Percentiles rank a stretch among this genome's conserved stretches.
These are phyloP conservation scores for Furnarius figulus DNA, from an alignment of 2,113 vertebrate genomes.

Conservation along the genomic window DNA sequence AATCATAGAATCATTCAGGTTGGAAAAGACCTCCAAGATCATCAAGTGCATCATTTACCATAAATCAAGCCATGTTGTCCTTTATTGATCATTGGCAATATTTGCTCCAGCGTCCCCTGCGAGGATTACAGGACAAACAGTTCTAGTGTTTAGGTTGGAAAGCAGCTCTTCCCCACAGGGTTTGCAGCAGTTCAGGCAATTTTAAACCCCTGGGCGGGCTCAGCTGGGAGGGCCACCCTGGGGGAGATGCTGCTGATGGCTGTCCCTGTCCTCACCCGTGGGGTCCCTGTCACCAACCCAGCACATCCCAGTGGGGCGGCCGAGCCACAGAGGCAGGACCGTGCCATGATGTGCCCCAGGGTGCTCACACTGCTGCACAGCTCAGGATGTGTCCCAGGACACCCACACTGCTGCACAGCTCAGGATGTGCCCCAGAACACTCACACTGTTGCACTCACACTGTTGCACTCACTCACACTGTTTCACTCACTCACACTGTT, in stretches of 20 bases:
- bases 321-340: not conserved
- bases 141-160: not conserved
- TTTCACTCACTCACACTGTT: not conserved
- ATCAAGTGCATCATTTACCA: not conserved
- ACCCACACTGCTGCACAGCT: not conserved
- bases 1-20: not conserved
- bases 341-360: not conserved
- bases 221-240: not conserved
- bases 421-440: not conserved
- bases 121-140: not conserved
- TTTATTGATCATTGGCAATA: not conserved
- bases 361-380: not conserved
- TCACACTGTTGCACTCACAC: not conserved
- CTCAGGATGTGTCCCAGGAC: not conserved
- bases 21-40: not conserved
- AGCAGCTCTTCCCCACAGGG: not conserved
- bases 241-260: not conserved
- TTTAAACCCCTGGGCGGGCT: not conserved
- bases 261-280: not conserved
- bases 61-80: not conserved
- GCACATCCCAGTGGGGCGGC: not conserved
- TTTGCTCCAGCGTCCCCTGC: accelerated
- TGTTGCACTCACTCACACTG: not conserved
- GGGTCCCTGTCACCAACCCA: not conserved
- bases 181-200: not conserved